phyloP scores from a whole-genome alignment of 2,888 invertebrate species.

The Halictus ligatus region DNA sequence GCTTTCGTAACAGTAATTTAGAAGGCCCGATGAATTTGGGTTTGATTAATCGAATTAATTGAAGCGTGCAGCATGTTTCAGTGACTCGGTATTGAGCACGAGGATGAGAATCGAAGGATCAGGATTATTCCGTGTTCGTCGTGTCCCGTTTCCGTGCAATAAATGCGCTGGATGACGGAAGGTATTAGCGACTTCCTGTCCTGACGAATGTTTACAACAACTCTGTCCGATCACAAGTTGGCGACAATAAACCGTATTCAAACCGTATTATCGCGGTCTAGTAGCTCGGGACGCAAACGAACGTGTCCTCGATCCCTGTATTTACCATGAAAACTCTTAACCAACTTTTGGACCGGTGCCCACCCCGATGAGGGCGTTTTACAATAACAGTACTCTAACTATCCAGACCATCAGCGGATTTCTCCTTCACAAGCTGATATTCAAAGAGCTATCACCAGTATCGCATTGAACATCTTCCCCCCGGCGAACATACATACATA shows the following conservation, averaged over 20 bases:
- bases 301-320: constrained; percentile 59
- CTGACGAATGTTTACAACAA: constrained; percentile 24
- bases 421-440: constrained; percentile 26
- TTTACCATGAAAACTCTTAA: constrained; percentile 60
- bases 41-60: too few species aligned
- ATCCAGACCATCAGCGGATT: constrained; percentile 34
- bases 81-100: not conserved
- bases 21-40: too few species aligned
- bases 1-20: too few species aligned
- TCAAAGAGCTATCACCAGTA: not conserved
- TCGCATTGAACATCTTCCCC: not conserved
- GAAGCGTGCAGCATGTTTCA: not conserved
- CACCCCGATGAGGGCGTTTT: constrained; percentile 55
- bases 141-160: not conserved
- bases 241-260: constrained; percentile 41
- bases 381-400: constrained; percentile 45
- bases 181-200: not conserved
- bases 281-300: constrained; percentile 59
- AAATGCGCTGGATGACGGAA: not conserved
- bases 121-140: not conserved
- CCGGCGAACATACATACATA: not conserved
- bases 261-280: constrained; percentile 49
- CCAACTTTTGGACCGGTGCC: constrained; percentile 62
- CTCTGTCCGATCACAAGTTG: constrained; percentile 22
- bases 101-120: not conserved